phyloP scores from a whole-genome alignment of 2,888 invertebrate genomes.

The Tinea pellionella region DNA sequence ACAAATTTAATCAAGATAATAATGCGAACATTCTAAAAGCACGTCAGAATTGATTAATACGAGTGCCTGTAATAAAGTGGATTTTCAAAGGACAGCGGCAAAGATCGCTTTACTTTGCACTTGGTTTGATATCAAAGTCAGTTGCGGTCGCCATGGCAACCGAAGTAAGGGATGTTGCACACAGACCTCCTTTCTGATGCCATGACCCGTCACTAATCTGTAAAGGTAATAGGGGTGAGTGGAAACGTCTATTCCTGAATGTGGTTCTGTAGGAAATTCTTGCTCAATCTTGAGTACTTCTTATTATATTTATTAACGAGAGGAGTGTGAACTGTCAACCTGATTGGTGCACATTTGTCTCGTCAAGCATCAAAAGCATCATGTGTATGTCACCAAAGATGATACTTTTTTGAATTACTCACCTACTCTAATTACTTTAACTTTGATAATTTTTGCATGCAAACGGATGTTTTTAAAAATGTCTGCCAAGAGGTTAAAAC shows the following conservation, averaged over 20 bases:
- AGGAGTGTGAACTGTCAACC: no score
- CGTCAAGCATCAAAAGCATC: no score
- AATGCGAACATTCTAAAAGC: background rate
- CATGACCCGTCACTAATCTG: slow-evolving; percentile 4
- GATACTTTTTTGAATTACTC: no score
- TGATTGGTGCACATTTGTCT: no score
- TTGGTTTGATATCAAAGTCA: slow-evolving; percentile 20
- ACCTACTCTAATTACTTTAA: no score
- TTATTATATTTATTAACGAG: background rate
- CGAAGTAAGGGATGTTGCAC: slow-evolving; percentile 6
- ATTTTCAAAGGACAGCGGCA: background rate
- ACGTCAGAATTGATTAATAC: background rate
- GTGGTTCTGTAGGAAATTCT: background rate
- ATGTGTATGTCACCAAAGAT: no score
- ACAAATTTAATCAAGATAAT: background rate
- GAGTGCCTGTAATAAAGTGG: background rate
- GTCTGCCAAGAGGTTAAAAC: no score
- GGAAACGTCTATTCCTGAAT: background rate
- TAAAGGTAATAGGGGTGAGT: background rate
- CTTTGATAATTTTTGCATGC: no score
- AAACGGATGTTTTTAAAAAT: no score
- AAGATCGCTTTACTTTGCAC: slow-evolving; percentile 14
- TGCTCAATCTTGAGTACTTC: background rate
- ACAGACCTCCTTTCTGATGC: background rate
- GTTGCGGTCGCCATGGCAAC: slow-evolving; percentile 18